Percentiles rank a stretch among this genome's conserved stretches.
Evolutionary conservation across 35 echinoderm and acorn worm species (phyloP).

Genomic region (Apostichopus parvimensis): DNA sequence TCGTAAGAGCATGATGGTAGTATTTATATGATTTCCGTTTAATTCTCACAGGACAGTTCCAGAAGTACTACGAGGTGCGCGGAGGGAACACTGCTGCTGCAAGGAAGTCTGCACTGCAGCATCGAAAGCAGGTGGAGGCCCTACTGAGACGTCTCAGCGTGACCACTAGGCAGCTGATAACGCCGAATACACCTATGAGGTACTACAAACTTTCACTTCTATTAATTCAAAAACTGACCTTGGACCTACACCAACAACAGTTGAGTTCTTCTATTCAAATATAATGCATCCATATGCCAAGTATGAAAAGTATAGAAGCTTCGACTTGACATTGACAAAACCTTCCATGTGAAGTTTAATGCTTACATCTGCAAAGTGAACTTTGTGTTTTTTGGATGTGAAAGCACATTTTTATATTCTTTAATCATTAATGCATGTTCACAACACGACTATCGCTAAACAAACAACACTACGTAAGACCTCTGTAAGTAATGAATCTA

Average conservation of each 20-base stretch:
- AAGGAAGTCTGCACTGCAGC: slow-evolving; percentile 24
- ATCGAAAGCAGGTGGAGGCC: slow-evolving; percentile 3
- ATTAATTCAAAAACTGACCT: background rate
- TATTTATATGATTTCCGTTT: background rate
- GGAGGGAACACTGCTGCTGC: slow-evolving; percentile 10
- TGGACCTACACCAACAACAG: background rate
- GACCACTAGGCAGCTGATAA: background rate
- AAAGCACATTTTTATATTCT: background rate
- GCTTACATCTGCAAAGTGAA: background rate
- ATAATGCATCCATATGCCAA: background rate
- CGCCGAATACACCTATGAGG: background rate
- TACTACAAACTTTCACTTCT: background rate
- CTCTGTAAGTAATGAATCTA: too few species aligned
- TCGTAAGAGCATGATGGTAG: background rate
- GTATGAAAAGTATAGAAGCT: background rate
- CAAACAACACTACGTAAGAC: background rate
- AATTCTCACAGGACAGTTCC: slow-evolving; percentile 12
- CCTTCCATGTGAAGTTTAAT: background rate
- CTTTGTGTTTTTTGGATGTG: background rate
- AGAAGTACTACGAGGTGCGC: slow-evolving; percentile 9
- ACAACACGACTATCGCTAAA: background rate
- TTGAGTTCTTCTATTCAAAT: background rate
- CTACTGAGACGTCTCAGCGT: background rate
- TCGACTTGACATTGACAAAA: background rate
- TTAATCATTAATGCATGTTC: background rate